Base-by-base conservation (phyloP, 2,888 invertebrate species). In the Erebia epiphron region DNA sequence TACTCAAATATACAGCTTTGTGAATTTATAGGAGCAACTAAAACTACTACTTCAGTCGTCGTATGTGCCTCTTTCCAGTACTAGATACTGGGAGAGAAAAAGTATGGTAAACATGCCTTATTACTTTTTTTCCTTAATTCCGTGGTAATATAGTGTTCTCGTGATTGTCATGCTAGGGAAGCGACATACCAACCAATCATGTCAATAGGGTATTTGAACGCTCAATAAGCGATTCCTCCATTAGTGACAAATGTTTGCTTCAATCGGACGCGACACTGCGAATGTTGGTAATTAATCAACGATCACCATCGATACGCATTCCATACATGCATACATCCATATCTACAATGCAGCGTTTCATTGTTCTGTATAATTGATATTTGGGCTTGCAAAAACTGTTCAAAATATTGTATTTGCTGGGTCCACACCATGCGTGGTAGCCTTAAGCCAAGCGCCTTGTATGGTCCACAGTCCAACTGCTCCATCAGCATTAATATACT, bases 231-330 rank as follows among this genome's bases (percentile, higher is more conserved):
- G 77, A 75, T 76, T 74, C 71, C 70, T 73, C 75, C 74, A 78
- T 78, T 77, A 77, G 76, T 76, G 75, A 75, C 77, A 75, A 78
- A 76, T 74, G 76, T 73, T 75, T 68, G 76, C 69, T 77, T 72
- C 73, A 76, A 76, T 76, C 74, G 73, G 70, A 71, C 49, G 62
- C 70, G 68, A 63, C 70, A 57, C 67, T 56, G 65, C 70, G 66
- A 50, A 72, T 70, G 70, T 66, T 67, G 60, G 69, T 68, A 68
- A 74, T 76, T 71, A 75, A 75, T 75, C 74, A 73, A 71, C 50
- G 54, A 65, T 61, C 43, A 62, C 46, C 46, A 56, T 46, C 21
- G 35, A 26, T 54, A 64, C 52, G 46, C 26, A 64, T 54, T 52
- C 64, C 64, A 16, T 35, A 54, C 26, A 1, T 1, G n/a, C 52